Evolutionary conservation across 2,113 vertebrate genomes (phyloP), one percentile per base, ranked within the genome.

Genomic region (Phoxinus phoxinus): DNA sequence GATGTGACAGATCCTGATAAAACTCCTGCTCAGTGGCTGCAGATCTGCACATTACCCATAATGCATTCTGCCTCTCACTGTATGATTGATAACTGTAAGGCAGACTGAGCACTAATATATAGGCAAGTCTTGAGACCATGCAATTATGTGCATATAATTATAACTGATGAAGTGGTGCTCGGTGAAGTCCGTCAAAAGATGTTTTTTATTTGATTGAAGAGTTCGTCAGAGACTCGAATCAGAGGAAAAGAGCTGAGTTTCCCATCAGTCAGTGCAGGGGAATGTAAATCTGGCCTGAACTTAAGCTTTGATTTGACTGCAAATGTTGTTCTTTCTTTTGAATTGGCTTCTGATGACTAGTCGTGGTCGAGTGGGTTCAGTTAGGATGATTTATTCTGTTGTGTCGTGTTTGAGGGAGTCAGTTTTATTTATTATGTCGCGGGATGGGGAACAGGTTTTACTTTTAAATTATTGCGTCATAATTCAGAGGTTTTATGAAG

Each of bases 181-280:
- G 19, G 75, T 37, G 74, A 48, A 65, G 78, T 79, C 76, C 56
- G 13, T 79, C 59, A 65, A 46, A 81, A 30, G 78, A 81, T 48
- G 78, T 81, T 46, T 81, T 41, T 81, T 37, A 63, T 48, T 81
- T 81, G 78, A 81, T 81, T 81, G 59, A 81, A 81, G 78, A 65
- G 78, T 80, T 35, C 4, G 58, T 63, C 56, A 80, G 77, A 63
- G 58, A 44, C 25, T 48, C 2, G 15, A 65, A 81, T 81, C 78
- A 65, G 37, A 58, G 15, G 11, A 30, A 80, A 81, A 19, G n/a
- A 65, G 59, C 41, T 61, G 37, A 44, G 25, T 81, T 81, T 65
- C 23, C 76, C 76, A 79, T 61, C 53, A 79, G 17, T 41, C 78
- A 81, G 58, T 15, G 75, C 51, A 6, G 37, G 46, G 78, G 59